Percentiles rank a stretch among this genome's conserved stretches.
These are phyloP conservation scores for Acleris literana DNA, from an alignment of 2,888 invertebrate genomes.

Conservation along the genomic window DNA sequence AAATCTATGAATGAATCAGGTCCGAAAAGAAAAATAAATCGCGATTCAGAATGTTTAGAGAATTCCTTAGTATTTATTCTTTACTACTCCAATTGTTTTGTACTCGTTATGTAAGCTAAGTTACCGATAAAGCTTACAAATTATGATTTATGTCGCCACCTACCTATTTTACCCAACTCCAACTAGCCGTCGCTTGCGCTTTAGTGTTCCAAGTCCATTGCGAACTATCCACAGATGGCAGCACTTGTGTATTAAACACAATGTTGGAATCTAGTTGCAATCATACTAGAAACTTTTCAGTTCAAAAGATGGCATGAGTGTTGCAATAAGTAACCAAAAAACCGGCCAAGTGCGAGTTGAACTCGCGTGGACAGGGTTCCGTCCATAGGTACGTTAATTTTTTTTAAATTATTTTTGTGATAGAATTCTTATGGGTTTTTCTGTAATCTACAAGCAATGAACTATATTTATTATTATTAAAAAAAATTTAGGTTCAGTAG, in stretches of 20 bases:
- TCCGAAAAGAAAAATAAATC: background rate
- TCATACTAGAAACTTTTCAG: background rate
- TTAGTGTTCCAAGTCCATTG: background rate
- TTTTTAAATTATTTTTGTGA: too few relatives aligned
- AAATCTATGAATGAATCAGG: too few relatives aligned
- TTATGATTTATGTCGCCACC: constrained; percentile 5
- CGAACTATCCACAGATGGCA: constrained; percentile 16
- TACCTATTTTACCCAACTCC: background rate
- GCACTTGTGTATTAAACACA: constrained; percentile 9
- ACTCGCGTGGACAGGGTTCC: too few relatives aligned
- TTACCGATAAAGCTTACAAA: background rate
- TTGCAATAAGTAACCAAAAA: background rate
- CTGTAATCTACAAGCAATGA: too few relatives aligned
- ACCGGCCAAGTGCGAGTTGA: too few relatives aligned
- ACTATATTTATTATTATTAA: too few relatives aligned
- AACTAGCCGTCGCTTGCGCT: background rate
- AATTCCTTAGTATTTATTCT: too few relatives aligned
- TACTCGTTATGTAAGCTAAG: background rate
- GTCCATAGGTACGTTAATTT: too few relatives aligned
- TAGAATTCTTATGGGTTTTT: too few relatives aligned
- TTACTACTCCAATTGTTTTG: background rate
- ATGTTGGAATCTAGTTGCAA: background rate
- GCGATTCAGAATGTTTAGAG: background rate
- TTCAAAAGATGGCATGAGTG: constrained; percentile 14
- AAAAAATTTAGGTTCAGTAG: too few relatives aligned